Percentiles rank a stretch among this genome's conserved stretches.
These are phyloP conservation scores for Alligator sinensis DNA, from an alignment of 2,113 vertebrate species.

Conservation along the genomic window DNA sequence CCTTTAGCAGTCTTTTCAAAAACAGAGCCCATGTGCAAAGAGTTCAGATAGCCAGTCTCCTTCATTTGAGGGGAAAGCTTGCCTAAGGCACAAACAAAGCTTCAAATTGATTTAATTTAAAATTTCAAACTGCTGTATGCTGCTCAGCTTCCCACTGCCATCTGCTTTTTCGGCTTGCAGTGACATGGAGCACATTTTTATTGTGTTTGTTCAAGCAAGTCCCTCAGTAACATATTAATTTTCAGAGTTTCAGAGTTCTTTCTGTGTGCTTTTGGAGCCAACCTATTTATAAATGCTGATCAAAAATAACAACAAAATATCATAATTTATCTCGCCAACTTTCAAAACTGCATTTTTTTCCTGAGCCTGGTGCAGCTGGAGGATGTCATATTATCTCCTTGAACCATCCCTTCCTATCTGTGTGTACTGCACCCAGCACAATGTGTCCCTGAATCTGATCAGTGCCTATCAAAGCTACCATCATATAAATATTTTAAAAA, in stretches of 20 bases:
- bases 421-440: not conserved
- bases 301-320: conserved; percentile 71
- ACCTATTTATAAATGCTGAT: conserved; percentile 66
- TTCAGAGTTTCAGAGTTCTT: conserved; percentile 46
- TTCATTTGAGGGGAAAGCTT: conserved; percentile 79
- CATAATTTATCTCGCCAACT: not conserved
- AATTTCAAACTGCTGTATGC: conserved; percentile 82
- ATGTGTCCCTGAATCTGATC: rapidly evolving
- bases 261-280: conserved; percentile 50
- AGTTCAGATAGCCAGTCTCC: conserved; percentile 74
- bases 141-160: conserved; percentile 83
- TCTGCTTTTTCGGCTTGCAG: conserved; percentile 80
- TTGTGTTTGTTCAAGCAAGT: conserved; percentile 82
- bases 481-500: not conserved
- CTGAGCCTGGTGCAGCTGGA: not conserved
- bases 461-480: not conserved
- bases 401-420: rapidly evolving
- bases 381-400: not conserved
- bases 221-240: conserved; percentile 83
- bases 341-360: not conserved
- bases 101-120: conserved; percentile 86
- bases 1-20: conserved; percentile 53
- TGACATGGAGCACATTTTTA: conserved; percentile 80
- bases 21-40: conserved; percentile 57
- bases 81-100: conserved; percentile 82